These are phyloP conservation scores for Esperia sulphurella DNA, from an alignment of 2,888 invertebrate species.

Conservation along the genomic window DNA sequence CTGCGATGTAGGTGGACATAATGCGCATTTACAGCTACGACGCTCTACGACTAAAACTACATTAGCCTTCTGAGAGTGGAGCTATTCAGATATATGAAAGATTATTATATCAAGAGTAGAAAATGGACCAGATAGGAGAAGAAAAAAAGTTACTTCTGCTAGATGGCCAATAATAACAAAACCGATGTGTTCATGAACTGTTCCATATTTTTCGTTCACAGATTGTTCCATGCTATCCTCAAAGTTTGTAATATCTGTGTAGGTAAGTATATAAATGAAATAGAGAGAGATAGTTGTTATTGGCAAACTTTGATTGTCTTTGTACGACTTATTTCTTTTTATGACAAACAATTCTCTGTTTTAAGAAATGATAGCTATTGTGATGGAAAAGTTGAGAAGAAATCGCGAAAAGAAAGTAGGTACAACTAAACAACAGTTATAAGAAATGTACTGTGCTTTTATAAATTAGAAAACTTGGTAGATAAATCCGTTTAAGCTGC, in stretches of 20 bases:
- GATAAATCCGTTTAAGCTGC: too few relatives aligned
- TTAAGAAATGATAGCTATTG: slow-evolving; percentile 11
- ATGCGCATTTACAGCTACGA: too few relatives aligned
- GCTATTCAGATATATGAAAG: too few relatives aligned
- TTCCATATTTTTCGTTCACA: background rate
- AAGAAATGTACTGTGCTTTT: background rate
- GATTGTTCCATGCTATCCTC: background rate
- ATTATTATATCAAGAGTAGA: too few relatives aligned
- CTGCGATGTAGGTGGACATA: too few relatives aligned
- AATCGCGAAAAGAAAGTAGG: background rate
- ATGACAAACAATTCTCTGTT: slow-evolving; percentile 13
- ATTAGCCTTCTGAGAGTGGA: too few relatives aligned
- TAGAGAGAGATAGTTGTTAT: slow-evolving; percentile 12
- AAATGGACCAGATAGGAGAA: too few relatives aligned
- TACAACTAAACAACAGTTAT: background rate
- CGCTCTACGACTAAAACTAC: too few relatives aligned
- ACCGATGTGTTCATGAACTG: too few relatives aligned
- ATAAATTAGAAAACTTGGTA: background rate
- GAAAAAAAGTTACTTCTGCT: too few relatives aligned
- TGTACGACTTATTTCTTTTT: slow-evolving; percentile 15
- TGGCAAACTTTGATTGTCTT: slow-evolving; percentile 26
- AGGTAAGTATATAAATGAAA: background rate
- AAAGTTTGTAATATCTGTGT: background rate
- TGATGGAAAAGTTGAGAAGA: background rate
- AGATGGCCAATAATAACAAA: too few relatives aligned